Evolutionary conservation across 2,113 vertebrate genomes (phyloP).

Genomic region (Beaufortia kweichowensis): DNA sequence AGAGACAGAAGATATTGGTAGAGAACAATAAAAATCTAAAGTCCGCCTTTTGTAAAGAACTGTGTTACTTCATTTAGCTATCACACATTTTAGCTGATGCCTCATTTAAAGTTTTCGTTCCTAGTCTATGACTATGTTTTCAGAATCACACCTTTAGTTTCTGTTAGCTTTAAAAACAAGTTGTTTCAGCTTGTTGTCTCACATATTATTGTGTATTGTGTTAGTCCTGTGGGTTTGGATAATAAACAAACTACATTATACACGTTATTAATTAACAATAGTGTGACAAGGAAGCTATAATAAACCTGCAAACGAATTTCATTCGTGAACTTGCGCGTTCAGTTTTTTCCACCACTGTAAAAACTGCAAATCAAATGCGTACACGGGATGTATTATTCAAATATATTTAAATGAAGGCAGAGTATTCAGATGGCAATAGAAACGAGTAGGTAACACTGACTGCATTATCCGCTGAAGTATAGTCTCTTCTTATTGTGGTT

Average conservation of each 20-base stretch:
- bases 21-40: neutral
- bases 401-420: constrained; percentile 55
- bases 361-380: constrained; percentile 54
- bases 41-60: neutral
- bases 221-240: constrained; percentile 6
- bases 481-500: constrained; percentile 16
- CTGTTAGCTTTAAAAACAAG: constrained; percentile 11
- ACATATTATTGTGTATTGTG: neutral
- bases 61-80: neutral
- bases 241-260: constrained; percentile 37
- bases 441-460: constrained; percentile 45
- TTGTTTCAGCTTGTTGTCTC: constrained; percentile 6
- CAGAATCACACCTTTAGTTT: constrained; percentile 2
- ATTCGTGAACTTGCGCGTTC: constrained; percentile 45
- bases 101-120: neutral
- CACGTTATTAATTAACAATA: constrained; percentile 40
- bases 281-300: constrained; percentile 50
- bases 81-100: constrained; percentile 16
- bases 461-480: constrained; percentile 39
- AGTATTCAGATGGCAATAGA: constrained; percentile 48
- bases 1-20: too few relatives aligned
- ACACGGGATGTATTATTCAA: constrained; percentile 54
- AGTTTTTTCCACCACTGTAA: constrained; percentile 40
- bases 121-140: neutral
- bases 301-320: constrained; percentile 45